phyloP scores from a whole-genome alignment of 2,888 invertebrate species.

The Ommatoiulus sabulosus region DNA sequence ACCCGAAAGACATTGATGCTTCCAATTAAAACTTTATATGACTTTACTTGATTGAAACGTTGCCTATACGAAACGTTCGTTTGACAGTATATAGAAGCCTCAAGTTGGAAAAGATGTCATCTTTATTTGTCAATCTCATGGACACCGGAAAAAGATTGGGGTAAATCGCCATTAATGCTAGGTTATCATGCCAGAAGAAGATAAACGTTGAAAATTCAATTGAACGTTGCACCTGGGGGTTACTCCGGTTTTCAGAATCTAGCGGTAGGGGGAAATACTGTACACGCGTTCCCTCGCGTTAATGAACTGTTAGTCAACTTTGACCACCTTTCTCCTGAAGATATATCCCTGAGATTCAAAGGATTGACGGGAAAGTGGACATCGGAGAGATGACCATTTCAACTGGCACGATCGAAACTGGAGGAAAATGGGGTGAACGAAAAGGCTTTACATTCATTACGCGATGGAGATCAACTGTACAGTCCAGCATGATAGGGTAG shows the following conservation, averaged over 20 bases:
- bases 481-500: constrained; percentile 14
- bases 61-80: too few relatives aligned
- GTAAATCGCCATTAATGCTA: not conserved
- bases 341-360: not conserved
- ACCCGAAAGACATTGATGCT: too few relatives aligned
- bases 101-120: too few relatives aligned
- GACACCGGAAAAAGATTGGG: too few relatives aligned
- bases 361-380: not conserved
- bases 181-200: not conserved
- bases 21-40: too few relatives aligned
- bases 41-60: too few relatives aligned
- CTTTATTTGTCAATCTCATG: too few relatives aligned
- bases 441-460: constrained; percentile 30
- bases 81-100: too few relatives aligned
- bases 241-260: not conserved
- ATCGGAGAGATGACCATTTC: not conserved
- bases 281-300: too few relatives aligned
- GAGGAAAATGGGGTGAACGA: not conserved
- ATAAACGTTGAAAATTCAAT: not conserved
- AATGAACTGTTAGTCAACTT: not conserved
- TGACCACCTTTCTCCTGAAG: not conserved
- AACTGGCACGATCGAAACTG: not conserved
- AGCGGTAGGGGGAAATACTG: not conserved
- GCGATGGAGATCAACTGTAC: constrained; percentile 19
- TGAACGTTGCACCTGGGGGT: not conserved